Evolutionary conservation across 2,888 invertebrate species (phyloP).

Genomic region (Calephelis perditalis): DNA sequence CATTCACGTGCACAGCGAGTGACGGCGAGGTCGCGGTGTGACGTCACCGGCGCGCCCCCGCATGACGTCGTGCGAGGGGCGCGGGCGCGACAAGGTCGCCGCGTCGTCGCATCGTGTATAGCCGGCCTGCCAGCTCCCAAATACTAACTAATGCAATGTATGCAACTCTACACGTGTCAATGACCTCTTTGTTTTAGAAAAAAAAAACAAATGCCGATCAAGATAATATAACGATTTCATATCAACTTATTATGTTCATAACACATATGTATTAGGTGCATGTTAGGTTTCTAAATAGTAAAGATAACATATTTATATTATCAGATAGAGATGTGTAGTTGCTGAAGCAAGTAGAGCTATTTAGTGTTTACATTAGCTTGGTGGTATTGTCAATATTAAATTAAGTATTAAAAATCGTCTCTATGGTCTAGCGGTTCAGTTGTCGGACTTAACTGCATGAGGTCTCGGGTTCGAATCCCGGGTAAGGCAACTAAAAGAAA

Average conservation of each 20-base stretch:
- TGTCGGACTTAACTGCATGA: too few species aligned
- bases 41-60: slow-evolving; percentile 80
- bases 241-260: too few species aligned
- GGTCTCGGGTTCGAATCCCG: too few species aligned
- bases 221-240: too few species aligned
- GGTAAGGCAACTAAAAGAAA: too few species aligned
- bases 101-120: slow-evolving; percentile 21
- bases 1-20: slow-evolving; percentile 92
- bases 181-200: slow-evolving; percentile 22
- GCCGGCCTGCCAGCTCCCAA: slow-evolving; percentile 8
- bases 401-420: too few species aligned
- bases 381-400: too few species aligned
- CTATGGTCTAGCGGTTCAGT: too few species aligned
- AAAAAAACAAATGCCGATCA: slow-evolving; percentile 16
- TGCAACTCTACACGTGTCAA: slow-evolving; percentile 21
- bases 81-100: slow-evolving; percentile 54
- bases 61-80: slow-evolving; percentile 63
- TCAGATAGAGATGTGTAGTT: too few species aligned
- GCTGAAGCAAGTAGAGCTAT: too few species aligned
- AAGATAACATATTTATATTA: slow-evolving; percentile 9
- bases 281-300: slow-evolving; percentile 24
- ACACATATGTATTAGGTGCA: slow-evolving; percentile 14
- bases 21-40: slow-evolving; percentile 79
- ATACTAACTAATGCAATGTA: slow-evolving; percentile 11
- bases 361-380: too few species aligned